A percentile compares a stretch with the other conserved stretches of the same genome.
Conservation (phyloP, 2,888 invertebrate genomes). For the Galeruca laticollis region DNA sequence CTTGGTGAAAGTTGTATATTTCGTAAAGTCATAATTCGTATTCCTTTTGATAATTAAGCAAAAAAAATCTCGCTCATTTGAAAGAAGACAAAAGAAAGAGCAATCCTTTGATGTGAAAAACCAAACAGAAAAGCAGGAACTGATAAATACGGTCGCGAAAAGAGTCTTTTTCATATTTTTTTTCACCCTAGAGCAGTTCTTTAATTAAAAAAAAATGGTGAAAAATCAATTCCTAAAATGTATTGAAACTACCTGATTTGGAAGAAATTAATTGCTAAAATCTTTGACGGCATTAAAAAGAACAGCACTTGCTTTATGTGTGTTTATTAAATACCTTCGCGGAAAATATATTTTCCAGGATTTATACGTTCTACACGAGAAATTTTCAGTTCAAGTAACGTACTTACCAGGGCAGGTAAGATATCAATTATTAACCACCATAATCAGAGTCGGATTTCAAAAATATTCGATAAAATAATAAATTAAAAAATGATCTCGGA, state of each 20-base stretch:
- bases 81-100: constrained; percentile 58
- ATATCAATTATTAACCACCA: background rate
- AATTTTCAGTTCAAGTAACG: background rate
- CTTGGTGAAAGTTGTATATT: constrained; percentile 31
- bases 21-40: constrained; percentile 36
- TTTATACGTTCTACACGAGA: constrained; percentile 1
- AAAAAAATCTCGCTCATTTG: constrained; percentile 52
- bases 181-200: constrained; percentile 52
- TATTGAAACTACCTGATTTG: constrained; percentile 62
- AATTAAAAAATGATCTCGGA: background rate
- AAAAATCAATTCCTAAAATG: constrained; percentile 60
- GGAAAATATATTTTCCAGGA: constrained; percentile 7
- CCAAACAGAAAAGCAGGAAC: constrained; percentile 57
- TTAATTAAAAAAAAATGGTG: constrained; percentile 59
- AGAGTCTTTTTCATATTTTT: constrained; percentile 47
- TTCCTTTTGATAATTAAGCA: constrained; percentile 50
- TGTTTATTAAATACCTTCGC: constrained; percentile 42
- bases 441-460: background rate
- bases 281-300: constrained; percentile 45
- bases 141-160: constrained; percentile 55
- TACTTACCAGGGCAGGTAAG: background rate
- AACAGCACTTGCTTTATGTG: constrained; percentile 41
- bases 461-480: background rate
- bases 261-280: constrained; percentile 62
- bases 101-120: constrained; percentile 59